Conservation (phyloP, 2,113 vertebrate species). For the Apus apus region DNA sequence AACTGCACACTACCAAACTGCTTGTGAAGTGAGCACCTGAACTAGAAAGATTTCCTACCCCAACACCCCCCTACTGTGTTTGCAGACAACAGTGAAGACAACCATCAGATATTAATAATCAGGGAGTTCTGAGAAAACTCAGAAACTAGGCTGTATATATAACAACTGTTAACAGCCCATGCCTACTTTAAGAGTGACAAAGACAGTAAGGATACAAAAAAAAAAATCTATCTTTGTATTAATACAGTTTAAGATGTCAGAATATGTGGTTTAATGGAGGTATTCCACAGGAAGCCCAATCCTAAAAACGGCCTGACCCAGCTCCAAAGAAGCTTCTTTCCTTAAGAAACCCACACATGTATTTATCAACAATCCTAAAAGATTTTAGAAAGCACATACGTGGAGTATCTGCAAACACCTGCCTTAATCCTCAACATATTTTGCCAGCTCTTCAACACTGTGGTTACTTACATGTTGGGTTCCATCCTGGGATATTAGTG, state of each 20-base stretch:
- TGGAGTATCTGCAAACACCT: neutral
- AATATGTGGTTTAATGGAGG: neutral
- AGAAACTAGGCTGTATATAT: neutral
- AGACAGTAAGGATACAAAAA: neutral
- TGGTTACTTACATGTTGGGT: constrained; percentile 88
- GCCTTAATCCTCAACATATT: neutral
- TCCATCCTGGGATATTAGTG: constrained; percentile 95
- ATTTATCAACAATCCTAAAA: neutral
- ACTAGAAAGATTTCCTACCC: neutral
- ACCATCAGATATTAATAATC: neutral
- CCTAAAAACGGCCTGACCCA: neutral
- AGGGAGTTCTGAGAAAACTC: neutral
- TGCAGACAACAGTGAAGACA: neutral
- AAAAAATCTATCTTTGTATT: neutral
- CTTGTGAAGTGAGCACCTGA: neutral
- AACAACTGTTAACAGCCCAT: neutral
- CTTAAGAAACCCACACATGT: neutral
- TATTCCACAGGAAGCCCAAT: neutral
- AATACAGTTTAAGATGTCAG: neutral
- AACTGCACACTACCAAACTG: neutral
- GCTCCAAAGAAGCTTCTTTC: neutral
- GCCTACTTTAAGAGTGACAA: neutral
- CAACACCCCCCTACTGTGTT: accelerated
- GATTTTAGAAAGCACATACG: neutral
- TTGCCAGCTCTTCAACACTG: neutral